These are phyloP conservation scores for Fragariocoptes setiger DNA, from an alignment of 1,140 invertebrate species.

Conservation along the genomic window DNA sequence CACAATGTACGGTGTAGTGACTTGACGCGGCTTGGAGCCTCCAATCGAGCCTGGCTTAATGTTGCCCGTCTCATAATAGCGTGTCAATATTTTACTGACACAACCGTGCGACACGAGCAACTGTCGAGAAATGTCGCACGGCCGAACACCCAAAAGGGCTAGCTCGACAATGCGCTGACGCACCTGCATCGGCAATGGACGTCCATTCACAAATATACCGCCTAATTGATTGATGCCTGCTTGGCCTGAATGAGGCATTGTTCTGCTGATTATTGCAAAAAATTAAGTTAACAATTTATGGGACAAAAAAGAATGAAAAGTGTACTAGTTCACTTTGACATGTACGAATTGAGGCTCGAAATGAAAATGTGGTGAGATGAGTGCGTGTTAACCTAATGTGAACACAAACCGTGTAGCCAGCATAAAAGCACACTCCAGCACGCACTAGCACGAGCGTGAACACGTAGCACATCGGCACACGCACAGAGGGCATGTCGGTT, in stretches of 20 bases:
- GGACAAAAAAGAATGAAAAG: background rate
- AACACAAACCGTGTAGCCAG: no score
- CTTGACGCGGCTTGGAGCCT: conserved; percentile 68
- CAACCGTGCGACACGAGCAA: conserved; percentile 77
- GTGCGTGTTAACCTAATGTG: background rate
- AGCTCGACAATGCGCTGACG: conserved; percentile 67
- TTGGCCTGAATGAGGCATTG: conserved; percentile 29
- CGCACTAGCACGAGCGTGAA: no score
- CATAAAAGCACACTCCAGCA: no score
- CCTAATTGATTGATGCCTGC: conserved; percentile 81
- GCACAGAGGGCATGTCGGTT: no score
- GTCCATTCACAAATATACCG: conserved; percentile 77
- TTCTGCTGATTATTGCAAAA: background rate
- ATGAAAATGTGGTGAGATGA: background rate
- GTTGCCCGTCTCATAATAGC: conserved; percentile 63
- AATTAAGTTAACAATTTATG: background rate
- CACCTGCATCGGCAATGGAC: conserved; percentile 72
- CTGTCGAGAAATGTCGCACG: conserved; percentile 78
- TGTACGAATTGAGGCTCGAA: background rate
- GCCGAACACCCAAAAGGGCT: conserved; percentile 49
- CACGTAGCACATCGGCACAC: no score
- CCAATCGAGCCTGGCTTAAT: conserved; percentile 31
- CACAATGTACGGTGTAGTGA: conserved; percentile 61
- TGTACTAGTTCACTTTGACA: background rate
- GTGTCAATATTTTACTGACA: conserved; percentile 82